A percentile compares a stretch with the other conserved stretches of the same genome.
Evolutionary conservation across 2,113 vertebrate species (phyloP).

Genomic region (Fregetta grallaria): DNA sequence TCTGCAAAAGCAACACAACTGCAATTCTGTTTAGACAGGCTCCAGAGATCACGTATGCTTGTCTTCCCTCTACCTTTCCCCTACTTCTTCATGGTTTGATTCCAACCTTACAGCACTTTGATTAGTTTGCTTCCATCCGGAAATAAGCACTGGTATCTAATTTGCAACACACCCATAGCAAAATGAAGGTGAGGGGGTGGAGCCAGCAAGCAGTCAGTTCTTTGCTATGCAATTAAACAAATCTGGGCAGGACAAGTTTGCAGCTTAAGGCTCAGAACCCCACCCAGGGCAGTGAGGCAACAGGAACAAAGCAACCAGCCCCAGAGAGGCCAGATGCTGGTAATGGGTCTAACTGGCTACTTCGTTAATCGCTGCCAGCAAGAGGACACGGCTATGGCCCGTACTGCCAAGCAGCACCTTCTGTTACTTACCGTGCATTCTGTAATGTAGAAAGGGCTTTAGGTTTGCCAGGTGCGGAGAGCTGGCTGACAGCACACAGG

Average conservation of each 20-base stretch:
- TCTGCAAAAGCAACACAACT: neutral
- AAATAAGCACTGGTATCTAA: slow-evolving; percentile 9
- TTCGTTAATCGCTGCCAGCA: neutral
- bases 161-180: slow-evolving; percentile 10
- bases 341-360: neutral
- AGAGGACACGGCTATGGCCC: neutral
- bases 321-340: neutral
- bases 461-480: neutral
- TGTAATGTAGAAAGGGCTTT: neutral
- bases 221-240: slow-evolving; percentile 61
- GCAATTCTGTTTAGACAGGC: neutral
- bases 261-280: slow-evolving; percentile 35
- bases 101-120: neutral
- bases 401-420: neutral
- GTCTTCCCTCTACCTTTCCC: neutral
- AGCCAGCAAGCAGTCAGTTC: slow-evolving; percentile 29
- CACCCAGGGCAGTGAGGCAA: slow-evolving; percentile 56
- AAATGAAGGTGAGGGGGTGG: slow-evolving; percentile 44
- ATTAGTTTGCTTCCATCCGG: neutral
- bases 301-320: neutral
- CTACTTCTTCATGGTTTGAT: neutral
- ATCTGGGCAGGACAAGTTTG: slow-evolving; percentile 58
- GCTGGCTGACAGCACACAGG: neutral
- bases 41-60: neutral
- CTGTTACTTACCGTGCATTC: neutral